A percentile compares a stretch with the other conserved stretches of the same genome.
Conservation (phyloP, 1,140 invertebrate genomes). For the Psilanteris sp. region DNA sequence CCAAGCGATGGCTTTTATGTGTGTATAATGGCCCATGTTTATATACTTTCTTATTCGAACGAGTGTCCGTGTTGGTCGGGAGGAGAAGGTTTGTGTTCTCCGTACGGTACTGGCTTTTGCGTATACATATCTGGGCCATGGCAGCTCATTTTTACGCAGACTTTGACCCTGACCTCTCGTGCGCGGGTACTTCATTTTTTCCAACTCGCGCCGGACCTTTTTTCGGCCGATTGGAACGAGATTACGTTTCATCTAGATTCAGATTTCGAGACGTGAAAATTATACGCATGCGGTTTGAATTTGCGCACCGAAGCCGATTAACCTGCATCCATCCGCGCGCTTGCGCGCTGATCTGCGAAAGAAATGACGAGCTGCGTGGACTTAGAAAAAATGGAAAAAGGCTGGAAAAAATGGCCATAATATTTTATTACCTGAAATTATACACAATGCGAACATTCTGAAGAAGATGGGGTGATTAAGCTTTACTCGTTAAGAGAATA, state of each 20-base stretch:
- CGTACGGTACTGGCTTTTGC: conserved; percentile 50
- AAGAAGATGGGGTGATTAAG: conserved; percentile 51
- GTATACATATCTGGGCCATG: conserved; percentile 59
- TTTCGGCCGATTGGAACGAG: conserved; percentile 42
- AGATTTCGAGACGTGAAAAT: conserved; percentile 26
- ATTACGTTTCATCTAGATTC: conserved; percentile 48
- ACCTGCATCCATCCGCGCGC: conserved; percentile 4
- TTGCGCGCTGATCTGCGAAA: too few relatives aligned
- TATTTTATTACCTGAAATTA: conserved; percentile 54
- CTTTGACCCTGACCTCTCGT: conserved; percentile 61
- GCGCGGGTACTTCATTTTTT: conserved; percentile 21
- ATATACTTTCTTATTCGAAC: conserved; percentile 68
- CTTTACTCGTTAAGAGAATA: conserved; percentile 57
- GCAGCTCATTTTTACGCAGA: conserved; percentile 45
- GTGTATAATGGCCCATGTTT: conserved; percentile 78
- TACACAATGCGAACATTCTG: conserved; percentile 45
- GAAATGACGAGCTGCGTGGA: too few relatives aligned
- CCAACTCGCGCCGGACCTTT: not conserved
- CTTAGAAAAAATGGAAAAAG: not conserved
- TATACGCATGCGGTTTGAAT: conserved; percentile 30
- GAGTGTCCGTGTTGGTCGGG: conserved; percentile 58
- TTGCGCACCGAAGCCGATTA: conserved; percentile 17
- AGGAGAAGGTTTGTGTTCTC: conserved; percentile 63
- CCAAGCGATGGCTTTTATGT: conserved; percentile 73
- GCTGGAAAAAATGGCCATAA: conserved; percentile 22